Evolutionary conservation across 2,797 vertebrate genomes (phyloP), one percentile per base, ranked within the genome.

Genomic region (Pogoniulus pusillus): DNA sequence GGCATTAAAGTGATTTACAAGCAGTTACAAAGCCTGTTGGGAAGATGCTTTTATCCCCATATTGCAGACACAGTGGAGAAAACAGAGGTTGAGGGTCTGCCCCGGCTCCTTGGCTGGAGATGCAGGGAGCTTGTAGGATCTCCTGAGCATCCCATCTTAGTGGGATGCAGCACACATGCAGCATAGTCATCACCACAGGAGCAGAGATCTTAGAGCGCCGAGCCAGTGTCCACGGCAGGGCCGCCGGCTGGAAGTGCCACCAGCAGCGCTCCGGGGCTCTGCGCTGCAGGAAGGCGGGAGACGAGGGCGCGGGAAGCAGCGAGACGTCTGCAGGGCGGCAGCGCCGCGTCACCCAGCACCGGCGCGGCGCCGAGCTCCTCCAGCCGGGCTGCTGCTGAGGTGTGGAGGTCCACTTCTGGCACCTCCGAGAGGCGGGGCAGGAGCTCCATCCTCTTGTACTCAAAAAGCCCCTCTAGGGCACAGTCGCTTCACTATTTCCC

Each of bases 1-100:
- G 71, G 54, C 82, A 66, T 63, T 87, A 72, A 57, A 72, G 32
- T 49, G 80, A 85, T 91, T 92, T 89, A 91, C 63, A 53, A 39
- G 87, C 64, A 85, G 87, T 83, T 89, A 81, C 1, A 20, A 60
- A 83, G 47, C 79, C 89, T 82, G 34, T 53, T 74, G 87, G 58
- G 82, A 89, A 83, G 63, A 75, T 66, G 87, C 37, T 83, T 75
- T 92, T 85, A 73, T 57, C 12, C 55, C 39, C 76, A 15, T 68
- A 78, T 92, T 79, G 24, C 27, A 70, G 53, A 59, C 3, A 14
- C 4, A 0, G 30, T 27, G 7, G 3, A 37, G 62, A 76, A 94
- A 90, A 66, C 17, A 16, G 55, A 55, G 30, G 53, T 0, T 63
- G 65, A 71, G 26, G 64, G 39, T 49, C 39, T 57, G 57, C 10